Evolutionary conservation across 2,888 invertebrate genomes (phyloP).

Genomic region (Candidula unifasciata): DNA sequence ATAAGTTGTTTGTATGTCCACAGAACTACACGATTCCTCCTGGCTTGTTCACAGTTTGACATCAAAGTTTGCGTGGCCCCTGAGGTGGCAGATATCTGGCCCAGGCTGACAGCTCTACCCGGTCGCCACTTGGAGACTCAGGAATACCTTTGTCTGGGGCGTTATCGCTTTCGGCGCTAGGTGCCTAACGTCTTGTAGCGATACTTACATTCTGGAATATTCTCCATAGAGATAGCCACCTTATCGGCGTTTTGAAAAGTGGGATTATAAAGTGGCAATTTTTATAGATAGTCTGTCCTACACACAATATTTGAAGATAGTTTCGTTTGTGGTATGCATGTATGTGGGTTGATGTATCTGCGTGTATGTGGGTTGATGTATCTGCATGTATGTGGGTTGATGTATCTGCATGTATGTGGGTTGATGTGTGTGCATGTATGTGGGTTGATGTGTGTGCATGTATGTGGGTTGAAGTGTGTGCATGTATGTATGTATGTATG

Average conservation of each 20-base stretch:
- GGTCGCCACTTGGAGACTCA: neutral
- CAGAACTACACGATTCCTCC: neutral
- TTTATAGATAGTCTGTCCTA: too few species aligned
- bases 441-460: neutral
- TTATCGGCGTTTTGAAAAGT: too few species aligned
- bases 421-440: neutral
- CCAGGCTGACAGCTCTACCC: neutral
- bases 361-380: neutral
- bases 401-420: neutral
- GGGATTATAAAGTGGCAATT: too few species aligned
- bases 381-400: neutral
- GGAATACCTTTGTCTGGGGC: neutral
- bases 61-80: conserved; percentile 29
- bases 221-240: too few species aligned
- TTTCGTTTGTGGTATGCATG: too few species aligned
- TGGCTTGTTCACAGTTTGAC: conserved; percentile 6
- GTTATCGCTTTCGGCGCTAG: too few species aligned
- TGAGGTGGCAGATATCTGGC: conserved; percentile 16
- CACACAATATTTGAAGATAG: neutral
- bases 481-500: neutral
- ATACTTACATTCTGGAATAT: neutral
- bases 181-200: neutral
- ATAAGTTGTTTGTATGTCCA: conserved; percentile 29
- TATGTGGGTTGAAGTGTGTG: neutral
- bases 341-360: neutral